Evolutionary conservation across 2,888 invertebrate species (phyloP).

Genomic region (Dione vanillae): DNA sequence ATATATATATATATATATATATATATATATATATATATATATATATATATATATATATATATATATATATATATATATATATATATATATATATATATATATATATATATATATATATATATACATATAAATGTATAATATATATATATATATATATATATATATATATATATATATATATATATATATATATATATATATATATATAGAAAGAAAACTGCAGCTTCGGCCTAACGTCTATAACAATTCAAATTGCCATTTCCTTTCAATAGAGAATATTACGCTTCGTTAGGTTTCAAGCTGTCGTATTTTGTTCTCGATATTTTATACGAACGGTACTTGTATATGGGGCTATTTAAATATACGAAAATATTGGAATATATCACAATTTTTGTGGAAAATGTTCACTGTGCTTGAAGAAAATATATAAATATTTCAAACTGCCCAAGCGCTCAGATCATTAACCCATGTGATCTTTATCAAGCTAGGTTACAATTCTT

Average conservation of each 20-base stretch:
- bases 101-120: not conserved
- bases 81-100: not conserved
- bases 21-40: not conserved
- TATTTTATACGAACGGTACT: not conserved
- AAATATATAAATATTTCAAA: too few relatives aligned
- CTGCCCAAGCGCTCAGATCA: too few relatives aligned
- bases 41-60: not conserved
- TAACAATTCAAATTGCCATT: conserved; percentile 1
- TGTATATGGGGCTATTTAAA: not conserved
- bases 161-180: not conserved
- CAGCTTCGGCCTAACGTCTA: not conserved
- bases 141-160: not conserved
- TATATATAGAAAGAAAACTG: not conserved
- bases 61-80: not conserved
- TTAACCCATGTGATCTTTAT: too few relatives aligned
- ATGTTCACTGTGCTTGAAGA: too few relatives aligned
- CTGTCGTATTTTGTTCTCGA: not conserved
- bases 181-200: not conserved
- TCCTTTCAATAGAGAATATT: conserved; percentile 13
- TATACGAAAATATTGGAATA: not conserved
- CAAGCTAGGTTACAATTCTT: too few relatives aligned
- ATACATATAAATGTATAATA: too few relatives aligned
- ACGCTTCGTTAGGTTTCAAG: not conserved
- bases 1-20: not conserved
- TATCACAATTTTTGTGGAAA: too few relatives aligned